Evolutionary conservation across 2,888 invertebrate genomes (phyloP).

Genomic region (Andricus curvator): DNA sequence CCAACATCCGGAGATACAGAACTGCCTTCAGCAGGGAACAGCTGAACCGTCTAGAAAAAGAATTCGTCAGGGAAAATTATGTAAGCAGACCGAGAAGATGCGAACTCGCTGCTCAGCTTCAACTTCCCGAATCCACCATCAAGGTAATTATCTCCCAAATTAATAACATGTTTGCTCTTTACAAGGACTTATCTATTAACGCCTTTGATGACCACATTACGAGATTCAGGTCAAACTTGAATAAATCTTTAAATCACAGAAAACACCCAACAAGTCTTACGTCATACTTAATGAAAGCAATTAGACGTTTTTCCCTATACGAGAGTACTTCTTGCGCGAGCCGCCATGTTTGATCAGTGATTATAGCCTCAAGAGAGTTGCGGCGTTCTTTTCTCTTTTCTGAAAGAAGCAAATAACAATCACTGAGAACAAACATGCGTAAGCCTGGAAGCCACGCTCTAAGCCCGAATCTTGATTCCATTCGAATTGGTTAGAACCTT

Average conservation of each 20-base stretch:
- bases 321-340: background rate
- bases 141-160: conserved; percentile 84
- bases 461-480: conserved; percentile 49
- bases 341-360: conserved; percentile 66
- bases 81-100: conserved; percentile 96
- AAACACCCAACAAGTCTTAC: conserved; percentile 25
- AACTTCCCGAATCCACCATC: conserved; percentile 97
- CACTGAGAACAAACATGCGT: conserved; percentile 61
- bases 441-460: conserved; percentile 49
- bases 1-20: conserved; percentile 91
- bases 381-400: conserved; percentile 42
- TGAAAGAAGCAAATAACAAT: conserved; percentile 58
- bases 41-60: conserved; percentile 93
- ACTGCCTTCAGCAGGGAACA: conserved; percentile 99
- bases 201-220: conserved; percentile 2
- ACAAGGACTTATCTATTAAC: background rate
- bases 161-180: background rate
- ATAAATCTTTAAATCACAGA: background rate
- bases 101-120: conserved; percentile 95
- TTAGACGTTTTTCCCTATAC: conserved; percentile 56
- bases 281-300: conserved; percentile 56
- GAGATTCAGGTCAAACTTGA: background rate
- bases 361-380: conserved; percentile 60
- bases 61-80: conserved; percentile 98
- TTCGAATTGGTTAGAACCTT: conserved; percentile 63